Conservation (phyloP, 2,888 invertebrate species). For the Merodon equestris region DNA sequence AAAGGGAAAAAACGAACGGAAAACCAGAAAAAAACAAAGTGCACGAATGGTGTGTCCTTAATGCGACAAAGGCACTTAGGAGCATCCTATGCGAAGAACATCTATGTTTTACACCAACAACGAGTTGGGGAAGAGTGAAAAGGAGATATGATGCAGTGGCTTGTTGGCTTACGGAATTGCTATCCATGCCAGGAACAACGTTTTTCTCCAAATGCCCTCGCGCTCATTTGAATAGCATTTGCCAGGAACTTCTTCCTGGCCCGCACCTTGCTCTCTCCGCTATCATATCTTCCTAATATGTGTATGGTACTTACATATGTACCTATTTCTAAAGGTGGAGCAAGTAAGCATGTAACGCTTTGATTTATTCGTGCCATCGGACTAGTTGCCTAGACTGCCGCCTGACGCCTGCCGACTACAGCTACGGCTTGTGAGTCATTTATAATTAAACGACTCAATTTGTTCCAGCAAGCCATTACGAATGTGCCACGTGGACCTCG, state of each 20-base stretch:
- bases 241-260: constrained; percentile 43
- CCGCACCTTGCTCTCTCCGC: background rate
- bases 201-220: constrained; percentile 52
- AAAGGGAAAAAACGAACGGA: background rate
- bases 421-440: constrained; percentile 51
- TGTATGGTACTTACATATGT: too few species aligned
- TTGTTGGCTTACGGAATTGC: background rate
- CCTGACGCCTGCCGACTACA: constrained; percentile 14
- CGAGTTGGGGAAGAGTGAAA: too few species aligned
- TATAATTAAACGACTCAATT: constrained; percentile 68
- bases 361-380: constrained; percentile 64
- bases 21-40: constrained; percentile 37
- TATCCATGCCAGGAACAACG: constrained; percentile 51
- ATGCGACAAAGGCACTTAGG: constrained; percentile 61
- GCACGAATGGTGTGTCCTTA: constrained; percentile 57
- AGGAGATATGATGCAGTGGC: constrained; percentile 22
- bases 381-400: constrained; percentile 48
- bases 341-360: constrained; percentile 39
- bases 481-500: constrained; percentile 12
- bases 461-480: constrained; percentile 39
- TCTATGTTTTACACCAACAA: constrained; percentile 3
- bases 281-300: background rate
- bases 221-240: constrained; percentile 49
- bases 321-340: too few species aligned
- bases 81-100: constrained; percentile 27